phyloP scores from a whole-genome alignment of 1,140 invertebrate species.

The Dinoponera quadriceps region DNA sequence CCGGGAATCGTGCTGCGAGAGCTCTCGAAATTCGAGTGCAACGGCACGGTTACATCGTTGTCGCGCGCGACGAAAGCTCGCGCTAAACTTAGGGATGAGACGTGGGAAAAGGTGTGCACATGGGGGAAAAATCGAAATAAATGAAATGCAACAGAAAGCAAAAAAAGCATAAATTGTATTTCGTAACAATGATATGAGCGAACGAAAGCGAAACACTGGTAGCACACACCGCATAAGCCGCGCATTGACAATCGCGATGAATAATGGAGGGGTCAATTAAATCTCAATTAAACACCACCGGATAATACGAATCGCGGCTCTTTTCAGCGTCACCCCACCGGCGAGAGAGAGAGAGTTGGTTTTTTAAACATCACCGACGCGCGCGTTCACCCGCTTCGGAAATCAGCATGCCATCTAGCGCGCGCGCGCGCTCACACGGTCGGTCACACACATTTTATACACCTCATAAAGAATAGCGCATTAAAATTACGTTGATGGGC shows the following conservation, averaged over 20 bases:
- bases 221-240: constrained; percentile 65
- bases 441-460: constrained; percentile 54
- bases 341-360: constrained; percentile 31
- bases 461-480: constrained; percentile 62
- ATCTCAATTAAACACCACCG: constrained; percentile 78
- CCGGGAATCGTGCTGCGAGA: background rate
- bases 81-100: constrained; percentile 16
- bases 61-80: constrained; percentile 20
- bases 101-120: constrained; percentile 31
- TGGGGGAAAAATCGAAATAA: constrained; percentile 62
- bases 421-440: constrained; percentile 36
- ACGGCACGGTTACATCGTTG: background rate
- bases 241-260: constrained; percentile 78
- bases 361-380: constrained; percentile 56
- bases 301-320: constrained; percentile 75
- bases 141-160: constrained; percentile 68
- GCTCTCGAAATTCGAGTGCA: background rate
- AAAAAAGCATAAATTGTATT: constrained; percentile 76
- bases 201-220: constrained; percentile 74
- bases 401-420: constrained; percentile 63
- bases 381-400: constrained; percentile 64
- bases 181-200: constrained; percentile 66
- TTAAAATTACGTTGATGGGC: constrained; percentile 68
- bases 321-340: constrained; percentile 69
- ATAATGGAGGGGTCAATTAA: constrained; percentile 80